Evolutionary conservation across 2,888 invertebrate species (phyloP), one percentile per base, ranked within the genome.

Genomic region (Noctua comes): DNA sequence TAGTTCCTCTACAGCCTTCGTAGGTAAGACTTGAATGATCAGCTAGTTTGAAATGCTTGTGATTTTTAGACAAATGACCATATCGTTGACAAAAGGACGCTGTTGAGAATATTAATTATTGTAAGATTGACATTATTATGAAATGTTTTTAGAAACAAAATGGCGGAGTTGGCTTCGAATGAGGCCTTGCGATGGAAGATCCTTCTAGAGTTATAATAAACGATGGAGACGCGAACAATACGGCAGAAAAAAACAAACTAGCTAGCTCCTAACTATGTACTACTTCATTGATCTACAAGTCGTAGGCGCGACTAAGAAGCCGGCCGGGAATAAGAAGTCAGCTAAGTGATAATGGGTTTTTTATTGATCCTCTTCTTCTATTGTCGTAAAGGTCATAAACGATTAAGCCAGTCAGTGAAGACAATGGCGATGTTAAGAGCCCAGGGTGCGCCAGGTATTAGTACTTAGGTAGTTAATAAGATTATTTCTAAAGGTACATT

Each of bases 311-410:
- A 68, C 18, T 31, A 31, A 31, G 31, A 31, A 31, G 2, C 31
- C 31, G 31, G n/a, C 27, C 16, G 16, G 59, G 68, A 54, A 27
- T 59, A 54, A 79, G 46, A 43, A 79, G 51, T 36, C 27, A 62
- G 36, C 59, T 73, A 80, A 69, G 74, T 74, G 74, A 31, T 80
- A 79, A 79, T 79, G 66, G 80, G 24, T 62, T 79, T 73, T 80
- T 68, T 80, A 79, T 79, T 74, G 80, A 80, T 80, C 36, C 16
- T 62, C 73, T 80, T 46, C 46, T 66, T 21, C 66, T 68, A 68
- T 64, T 80, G 74, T 80, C 68, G 64, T 54, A 73, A 68, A 71
- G 65, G 71, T 79, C 72, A 79, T 79, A 57, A 72, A 68, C 36
- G 54, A 74, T 80, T 80, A 68, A 80, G 59, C 40, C 54, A 80